Conservation (phyloP, 2,888 invertebrate species). For the Neoaliturus tenellus region DNA sequence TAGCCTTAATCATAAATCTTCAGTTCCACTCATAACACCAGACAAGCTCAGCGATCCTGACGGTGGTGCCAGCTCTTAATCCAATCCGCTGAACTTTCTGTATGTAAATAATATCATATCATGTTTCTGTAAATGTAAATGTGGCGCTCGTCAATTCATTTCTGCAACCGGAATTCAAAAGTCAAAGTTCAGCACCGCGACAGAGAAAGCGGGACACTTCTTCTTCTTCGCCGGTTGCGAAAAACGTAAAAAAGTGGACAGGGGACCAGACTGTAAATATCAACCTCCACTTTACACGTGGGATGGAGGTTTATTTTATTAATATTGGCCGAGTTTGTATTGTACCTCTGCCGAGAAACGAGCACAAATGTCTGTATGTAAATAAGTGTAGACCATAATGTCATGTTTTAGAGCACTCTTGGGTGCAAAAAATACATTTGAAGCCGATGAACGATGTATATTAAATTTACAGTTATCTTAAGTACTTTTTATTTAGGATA, state of each 20-base stretch:
- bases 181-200: constrained; percentile 22
- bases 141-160: constrained; percentile 12
- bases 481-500: no score
- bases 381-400: no score
- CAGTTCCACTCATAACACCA: no score
- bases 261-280: not conserved
- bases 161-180: constrained; percentile 34
- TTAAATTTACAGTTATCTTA: no score
- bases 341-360: not conserved
- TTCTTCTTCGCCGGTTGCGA: not conserved
- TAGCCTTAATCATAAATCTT: no score
- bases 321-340: not conserved
- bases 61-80: no score
- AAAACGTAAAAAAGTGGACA: constrained; percentile 18
- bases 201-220: constrained; percentile 30
- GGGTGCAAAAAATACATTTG: no score
- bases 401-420: not conserved
- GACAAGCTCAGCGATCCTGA: no score
- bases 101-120: not conserved
- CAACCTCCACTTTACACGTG: not conserved
- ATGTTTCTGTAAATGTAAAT: constrained; percentile 22
- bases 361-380: not conserved
- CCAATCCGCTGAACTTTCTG: no score
- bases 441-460: no score
- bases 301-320: not conserved